These are phyloP conservation scores for Neoscelio sp. DNA, from an alignment of 2,888 invertebrate species.

Conservation along the genomic window DNA sequence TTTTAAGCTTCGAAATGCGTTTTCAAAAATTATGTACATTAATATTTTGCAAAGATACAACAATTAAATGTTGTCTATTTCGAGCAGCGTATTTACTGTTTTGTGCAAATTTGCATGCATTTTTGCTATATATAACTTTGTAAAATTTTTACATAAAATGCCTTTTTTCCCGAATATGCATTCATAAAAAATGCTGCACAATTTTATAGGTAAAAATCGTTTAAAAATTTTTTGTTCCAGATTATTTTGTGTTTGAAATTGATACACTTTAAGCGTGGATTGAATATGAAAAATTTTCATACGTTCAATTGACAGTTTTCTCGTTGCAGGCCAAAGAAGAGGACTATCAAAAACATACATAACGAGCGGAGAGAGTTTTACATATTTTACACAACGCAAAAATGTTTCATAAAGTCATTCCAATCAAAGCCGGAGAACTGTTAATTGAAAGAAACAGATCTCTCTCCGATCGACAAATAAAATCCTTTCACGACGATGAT, in stretches of 20 bases:
- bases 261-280: conserved; percentile 25
- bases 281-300: conserved; percentile 42
- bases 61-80: too few relatives aligned
- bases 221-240: too few relatives aligned
- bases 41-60: too few relatives aligned
- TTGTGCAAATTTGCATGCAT: too few relatives aligned
- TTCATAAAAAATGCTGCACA: too few relatives aligned
- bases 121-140: too few relatives aligned
- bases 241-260: conserved; percentile 17
- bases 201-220: neutral
- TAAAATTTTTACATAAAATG: too few relatives aligned
- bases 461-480: conserved; percentile 26
- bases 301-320: conserved; percentile 32
- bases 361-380: conserved; percentile 20
- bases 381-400: conserved; percentile 10
- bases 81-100: too few relatives aligned
- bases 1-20: too few relatives aligned
- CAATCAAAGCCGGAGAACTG: conserved; percentile 18
- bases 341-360: conserved; percentile 6
- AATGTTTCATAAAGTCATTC: conserved; percentile 13
- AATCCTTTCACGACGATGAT: neutral
- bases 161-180: too few relatives aligned
- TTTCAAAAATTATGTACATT: too few relatives aligned
- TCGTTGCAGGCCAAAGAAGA: conserved; percentile 5
- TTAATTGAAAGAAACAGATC: conserved; percentile 41